These are phyloP conservation scores for Lasioglossum albipes DNA, from an alignment of 1,140 invertebrate genomes.

Conservation along the genomic window DNA sequence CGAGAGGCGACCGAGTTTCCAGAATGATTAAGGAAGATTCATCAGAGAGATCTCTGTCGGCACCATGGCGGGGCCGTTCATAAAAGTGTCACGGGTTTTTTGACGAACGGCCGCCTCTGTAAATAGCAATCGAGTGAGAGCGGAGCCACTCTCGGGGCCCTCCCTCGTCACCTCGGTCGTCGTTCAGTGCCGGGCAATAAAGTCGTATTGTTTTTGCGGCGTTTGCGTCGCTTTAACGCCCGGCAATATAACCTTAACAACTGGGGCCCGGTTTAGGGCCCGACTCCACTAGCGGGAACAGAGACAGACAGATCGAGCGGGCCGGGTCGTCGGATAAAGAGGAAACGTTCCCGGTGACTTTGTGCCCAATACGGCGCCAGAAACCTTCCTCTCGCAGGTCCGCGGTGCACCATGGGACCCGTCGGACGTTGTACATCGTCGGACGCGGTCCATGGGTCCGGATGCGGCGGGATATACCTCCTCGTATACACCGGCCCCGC, in stretches of 20 bases:
- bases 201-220: slow-evolving; percentile 76
- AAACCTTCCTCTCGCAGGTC: slow-evolving; percentile 45
- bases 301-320: not conserved
- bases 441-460: slow-evolving; percentile 59
- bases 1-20: no score
- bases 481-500: slow-evolving; percentile 52
- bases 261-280: slow-evolving; percentile 42
- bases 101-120: slow-evolving; percentile 41
- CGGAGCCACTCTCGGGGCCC: not conserved
- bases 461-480: slow-evolving; percentile 65
- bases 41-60: no score
- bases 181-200: slow-evolving; percentile 66
- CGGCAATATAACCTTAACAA: slow-evolving; percentile 78
- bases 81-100: slow-evolving; percentile 55
- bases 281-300: slow-evolving; percentile 9
- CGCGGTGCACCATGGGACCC: slow-evolving; percentile 57
- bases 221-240: slow-evolving; percentile 71
- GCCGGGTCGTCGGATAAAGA: slow-evolving; percentile 17
- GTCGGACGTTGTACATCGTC: slow-evolving; percentile 64
- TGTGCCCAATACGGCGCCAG: slow-evolving; percentile 71
- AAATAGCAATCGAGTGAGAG: slow-evolving; percentile 40
- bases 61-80: slow-evolving; percentile 4
- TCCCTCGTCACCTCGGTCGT: not conserved
- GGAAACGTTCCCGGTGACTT: slow-evolving; percentile 55
- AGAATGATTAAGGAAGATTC: no score